Evolutionary conservation across 2,113 vertebrate genomes (phyloP).

Genomic region (Hiodon alosoides): DNA sequence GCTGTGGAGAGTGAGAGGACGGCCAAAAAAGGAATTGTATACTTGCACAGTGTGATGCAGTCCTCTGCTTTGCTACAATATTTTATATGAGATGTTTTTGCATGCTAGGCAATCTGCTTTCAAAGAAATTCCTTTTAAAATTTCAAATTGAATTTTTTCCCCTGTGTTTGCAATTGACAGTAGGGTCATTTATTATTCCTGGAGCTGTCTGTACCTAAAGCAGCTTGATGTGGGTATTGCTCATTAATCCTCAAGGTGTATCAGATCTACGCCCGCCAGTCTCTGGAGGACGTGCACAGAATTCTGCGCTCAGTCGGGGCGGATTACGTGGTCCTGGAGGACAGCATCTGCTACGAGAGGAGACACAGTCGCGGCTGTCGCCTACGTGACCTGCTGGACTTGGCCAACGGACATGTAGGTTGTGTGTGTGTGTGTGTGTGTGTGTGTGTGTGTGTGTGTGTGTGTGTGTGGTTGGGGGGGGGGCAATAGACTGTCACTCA

Average conservation of each 20-base stretch:
- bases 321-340: constrained; percentile 66
- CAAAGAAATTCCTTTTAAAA: too few species aligned
- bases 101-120: too few species aligned
- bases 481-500: too few species aligned
- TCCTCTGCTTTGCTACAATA: too few species aligned
- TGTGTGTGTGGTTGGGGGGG: not conserved
- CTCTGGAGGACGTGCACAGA: constrained; percentile 72
- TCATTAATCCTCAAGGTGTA: constrained; percentile 73
- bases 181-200: too few species aligned
- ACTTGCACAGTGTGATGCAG: too few species aligned
- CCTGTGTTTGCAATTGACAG: too few species aligned
- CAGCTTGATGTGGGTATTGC: not conserved
- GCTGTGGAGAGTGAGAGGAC: too few species aligned
- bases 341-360: constrained; percentile 91
- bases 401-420: constrained; percentile 87
- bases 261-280: constrained; percentile 62
- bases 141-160: too few species aligned
- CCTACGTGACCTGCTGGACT: constrained; percentile 82
- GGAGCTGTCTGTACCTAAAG: not conserved
- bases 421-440: too few species aligned
- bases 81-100: too few species aligned
- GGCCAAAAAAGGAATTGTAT: too few species aligned
- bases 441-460: not conserved
- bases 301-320: constrained; percentile 54
- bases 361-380: constrained; percentile 83